Conservation (phyloP, 2,113 vertebrate species). For the Salvator merianae region DNA sequence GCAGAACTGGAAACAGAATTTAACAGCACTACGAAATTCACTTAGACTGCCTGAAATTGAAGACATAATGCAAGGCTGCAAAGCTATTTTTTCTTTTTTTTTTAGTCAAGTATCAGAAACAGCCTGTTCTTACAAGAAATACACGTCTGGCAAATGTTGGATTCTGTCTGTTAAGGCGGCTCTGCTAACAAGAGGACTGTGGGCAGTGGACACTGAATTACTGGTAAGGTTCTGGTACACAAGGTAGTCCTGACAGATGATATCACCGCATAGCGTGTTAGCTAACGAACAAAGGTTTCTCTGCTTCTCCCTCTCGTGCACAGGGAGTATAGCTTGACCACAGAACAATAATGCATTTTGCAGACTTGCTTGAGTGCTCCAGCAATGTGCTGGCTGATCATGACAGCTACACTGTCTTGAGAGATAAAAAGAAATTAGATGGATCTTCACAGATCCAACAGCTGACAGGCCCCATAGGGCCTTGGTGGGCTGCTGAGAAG, state of each 20-base stretch:
- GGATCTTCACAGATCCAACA: background rate
- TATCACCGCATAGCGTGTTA: background rate
- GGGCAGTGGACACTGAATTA: background rate
- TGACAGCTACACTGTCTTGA: background rate
- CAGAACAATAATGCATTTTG: background rate
- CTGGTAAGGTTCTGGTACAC: fast-evolving
- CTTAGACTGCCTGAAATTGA: background rate
- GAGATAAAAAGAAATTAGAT: background rate
- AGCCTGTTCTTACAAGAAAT: fast-evolving
- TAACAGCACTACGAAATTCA: too few relatives aligned
- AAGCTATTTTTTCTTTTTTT: too few relatives aligned
- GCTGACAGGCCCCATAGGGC: background rate
- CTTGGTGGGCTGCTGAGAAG: background rate
- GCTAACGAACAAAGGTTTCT: background rate
- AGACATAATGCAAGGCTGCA: background rate
- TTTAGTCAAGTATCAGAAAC: background rate
- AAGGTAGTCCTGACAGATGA: background rate
- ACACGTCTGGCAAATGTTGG: background rate
- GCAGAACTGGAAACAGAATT: too few relatives aligned
- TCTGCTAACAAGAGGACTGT: background rate
- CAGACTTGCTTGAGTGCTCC: background rate
- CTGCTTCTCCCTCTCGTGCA: background rate
- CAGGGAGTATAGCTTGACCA: background rate
- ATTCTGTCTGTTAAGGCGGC: background rate
- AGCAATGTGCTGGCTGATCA: background rate